These are phyloP conservation scores for Varroa destructor DNA, from an alignment of 1,140 invertebrate species.

Conservation along the genomic window DNA sequence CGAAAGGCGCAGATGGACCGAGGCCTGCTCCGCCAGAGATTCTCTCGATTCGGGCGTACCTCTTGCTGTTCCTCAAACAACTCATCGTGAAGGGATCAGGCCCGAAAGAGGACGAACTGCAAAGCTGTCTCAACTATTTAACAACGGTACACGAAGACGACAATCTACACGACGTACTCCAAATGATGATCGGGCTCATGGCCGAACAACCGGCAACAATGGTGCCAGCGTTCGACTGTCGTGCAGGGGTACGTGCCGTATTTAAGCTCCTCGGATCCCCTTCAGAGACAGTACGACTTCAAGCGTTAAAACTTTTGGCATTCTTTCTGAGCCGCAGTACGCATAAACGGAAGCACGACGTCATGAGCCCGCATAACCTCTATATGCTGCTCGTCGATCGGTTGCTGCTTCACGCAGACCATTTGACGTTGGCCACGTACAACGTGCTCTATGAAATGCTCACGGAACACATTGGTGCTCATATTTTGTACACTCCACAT, in stretches of 20 bases:
- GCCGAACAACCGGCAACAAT: slow-evolving; percentile 94
- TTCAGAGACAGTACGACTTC: slow-evolving; percentile 84
- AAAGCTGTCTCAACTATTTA: slow-evolving; percentile 93
- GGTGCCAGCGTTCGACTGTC: slow-evolving; percentile 95
- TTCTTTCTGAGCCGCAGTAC: slow-evolving; percentile 51
- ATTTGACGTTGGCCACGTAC: slow-evolving; percentile 79
- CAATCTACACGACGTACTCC: slow-evolving; percentile 92
- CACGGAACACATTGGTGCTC: slow-evolving; percentile 88
- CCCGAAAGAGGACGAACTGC: slow-evolving; percentile 93
- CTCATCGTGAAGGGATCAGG: slow-evolving; percentile 91
- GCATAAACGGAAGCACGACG: slow-evolving; percentile 79
- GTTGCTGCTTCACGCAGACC: slow-evolving; percentile 72
- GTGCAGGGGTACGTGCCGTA: slow-evolving; percentile 85
- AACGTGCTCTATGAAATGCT: slow-evolving; percentile 98
- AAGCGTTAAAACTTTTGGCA: slow-evolving; percentile 79
- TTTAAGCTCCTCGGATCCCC: slow-evolving; percentile 90
- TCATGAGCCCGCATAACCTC: slow-evolving; percentile 94
- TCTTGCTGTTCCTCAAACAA: slow-evolving; percentile 87
- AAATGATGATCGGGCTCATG: slow-evolving; percentile 91
- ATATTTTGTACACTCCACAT: slow-evolving; percentile 77
- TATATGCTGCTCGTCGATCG: slow-evolving; percentile 89
- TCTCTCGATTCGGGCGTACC: slow-evolving; percentile 79
- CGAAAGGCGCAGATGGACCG: slow-evolving; percentile 84
- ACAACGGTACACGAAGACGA: slow-evolving; percentile 97
- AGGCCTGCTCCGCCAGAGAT: slow-evolving; percentile 85